Evolutionary conservation across 1,140 invertebrate genomes (phyloP).

Genomic region (Cardiocondyla obscurior): DNA sequence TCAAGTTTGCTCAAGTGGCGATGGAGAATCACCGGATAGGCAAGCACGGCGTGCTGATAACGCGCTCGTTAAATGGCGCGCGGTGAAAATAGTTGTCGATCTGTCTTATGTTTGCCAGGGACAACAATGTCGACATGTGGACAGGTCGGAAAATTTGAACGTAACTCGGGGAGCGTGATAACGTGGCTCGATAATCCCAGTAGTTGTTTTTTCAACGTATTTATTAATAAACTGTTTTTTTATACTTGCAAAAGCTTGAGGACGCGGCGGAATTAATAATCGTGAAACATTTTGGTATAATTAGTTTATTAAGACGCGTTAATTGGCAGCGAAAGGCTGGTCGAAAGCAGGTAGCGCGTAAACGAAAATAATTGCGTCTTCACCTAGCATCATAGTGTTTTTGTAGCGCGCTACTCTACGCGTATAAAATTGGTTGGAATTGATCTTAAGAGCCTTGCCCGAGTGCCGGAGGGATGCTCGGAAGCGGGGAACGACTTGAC

Average conservation of each 20-base stretch:
- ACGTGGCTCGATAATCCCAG: too few relatives aligned
- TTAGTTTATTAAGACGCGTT: not conserved
- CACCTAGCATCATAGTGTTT: constrained; percentile 53
- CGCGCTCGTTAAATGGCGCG: not conserved
- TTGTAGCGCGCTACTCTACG: constrained; percentile 59
- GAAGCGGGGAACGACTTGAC: constrained; percentile 83
- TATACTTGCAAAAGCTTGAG: too few relatives aligned
- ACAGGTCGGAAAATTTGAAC: not conserved
- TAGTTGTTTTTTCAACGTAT: not conserved
- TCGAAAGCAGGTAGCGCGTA: not conserved
- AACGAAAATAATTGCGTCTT: constrained; percentile 54
- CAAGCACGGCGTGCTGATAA: constrained; percentile 8
- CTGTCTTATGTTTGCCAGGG: not conserved
- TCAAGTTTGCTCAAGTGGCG: constrained; percentile 61
- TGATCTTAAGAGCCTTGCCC: constrained; percentile 70
- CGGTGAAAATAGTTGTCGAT: constrained; percentile 26
- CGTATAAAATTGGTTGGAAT: constrained; percentile 73
- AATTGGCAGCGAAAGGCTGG: not conserved
- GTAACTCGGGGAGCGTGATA: not conserved
- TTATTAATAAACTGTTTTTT: too few relatives aligned
- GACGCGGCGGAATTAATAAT: too few relatives aligned
- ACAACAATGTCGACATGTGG: not conserved
- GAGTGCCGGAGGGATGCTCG: constrained; percentile 72
- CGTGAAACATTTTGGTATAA: not conserved
- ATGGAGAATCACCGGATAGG: constrained; percentile 50